Conservation (phyloP, 2,888 invertebrate genomes). For the Thysanoteuthis rhombus region DNA sequence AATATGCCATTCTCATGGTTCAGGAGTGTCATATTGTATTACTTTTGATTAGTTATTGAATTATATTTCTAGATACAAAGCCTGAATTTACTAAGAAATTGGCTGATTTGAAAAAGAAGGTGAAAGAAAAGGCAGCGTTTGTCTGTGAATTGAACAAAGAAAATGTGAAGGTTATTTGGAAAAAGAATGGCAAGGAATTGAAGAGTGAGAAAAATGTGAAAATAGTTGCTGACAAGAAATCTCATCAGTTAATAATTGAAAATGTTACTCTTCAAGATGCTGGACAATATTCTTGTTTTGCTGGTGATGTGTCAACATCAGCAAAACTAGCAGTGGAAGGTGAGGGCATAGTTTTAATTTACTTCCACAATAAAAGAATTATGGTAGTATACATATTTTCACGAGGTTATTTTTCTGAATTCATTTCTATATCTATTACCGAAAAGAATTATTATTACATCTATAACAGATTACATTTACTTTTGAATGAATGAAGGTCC, state of each 20-base stretch:
- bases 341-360: conserved; percentile 34
- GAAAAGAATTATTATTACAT: no score
- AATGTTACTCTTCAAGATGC: conserved; percentile 54
- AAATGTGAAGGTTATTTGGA: conserved; percentile 91
- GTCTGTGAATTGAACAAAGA: conserved; percentile 94
- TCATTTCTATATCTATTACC: no score
- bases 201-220: conserved; percentile 84
- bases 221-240: conserved; percentile 79
- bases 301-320: conserved; percentile 54
- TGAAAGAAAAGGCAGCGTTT: conserved; percentile 75
- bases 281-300: conserved; percentile 54
- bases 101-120: conserved; percentile 45
- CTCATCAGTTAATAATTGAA: conserved; percentile 54
- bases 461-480: no score
- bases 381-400: no score
- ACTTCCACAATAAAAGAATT: no score
- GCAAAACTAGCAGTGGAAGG: conserved; percentile 61
- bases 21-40: no score
- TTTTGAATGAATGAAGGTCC: no score
- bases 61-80: conserved; percentile 49
- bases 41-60: neutral
- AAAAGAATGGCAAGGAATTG: conserved; percentile 79
- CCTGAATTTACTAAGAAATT: conserved; percentile 53
- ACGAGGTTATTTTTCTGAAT: no score
- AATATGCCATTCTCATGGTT: no score